phyloP scores from a whole-genome alignment of 2,113 vertebrate genomes.

The Meleagris gallopavo region DNA sequence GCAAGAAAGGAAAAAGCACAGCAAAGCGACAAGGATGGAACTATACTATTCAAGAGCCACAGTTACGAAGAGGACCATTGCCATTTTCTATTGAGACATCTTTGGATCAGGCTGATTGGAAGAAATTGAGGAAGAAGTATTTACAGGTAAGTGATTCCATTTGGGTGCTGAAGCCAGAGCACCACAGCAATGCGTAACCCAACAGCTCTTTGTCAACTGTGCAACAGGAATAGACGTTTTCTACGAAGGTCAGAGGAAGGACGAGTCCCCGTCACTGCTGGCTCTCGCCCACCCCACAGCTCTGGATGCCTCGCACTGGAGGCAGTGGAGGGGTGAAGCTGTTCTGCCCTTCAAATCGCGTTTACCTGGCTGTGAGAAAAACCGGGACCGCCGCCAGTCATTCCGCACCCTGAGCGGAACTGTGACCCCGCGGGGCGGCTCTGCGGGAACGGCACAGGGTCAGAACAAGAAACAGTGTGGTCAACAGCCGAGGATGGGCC shows the following conservation, averaged over 20 bases:
- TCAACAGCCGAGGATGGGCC: not conserved
- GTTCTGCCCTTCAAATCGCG: not conserved
- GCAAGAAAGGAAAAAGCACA: slow-evolving; percentile 51
- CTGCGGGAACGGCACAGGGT: slow-evolving; percentile 72
- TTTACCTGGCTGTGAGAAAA: slow-evolving; percentile 95
- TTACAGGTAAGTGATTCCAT: slow-evolving; percentile 1
- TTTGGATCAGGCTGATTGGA: not conserved
- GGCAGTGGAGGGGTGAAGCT: slow-evolving; percentile 42
- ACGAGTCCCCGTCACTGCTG: slow-evolving; percentile 9
- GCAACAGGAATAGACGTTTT: slow-evolving; percentile 62
- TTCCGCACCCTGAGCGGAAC: slow-evolving; percentile 86
- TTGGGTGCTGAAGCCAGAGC: slow-evolving; percentile 41
- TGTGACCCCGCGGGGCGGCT: slow-evolving; percentile 74
- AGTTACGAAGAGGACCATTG: slow-evolving; percentile 75
- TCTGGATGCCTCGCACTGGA: not conserved
- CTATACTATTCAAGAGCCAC: slow-evolving; percentile 66
- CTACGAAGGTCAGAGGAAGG: slow-evolving; percentile 56
- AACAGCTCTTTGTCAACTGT: slow-evolving; percentile 77
- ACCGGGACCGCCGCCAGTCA: slow-evolving; percentile 89
- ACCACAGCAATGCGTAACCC: not conserved
- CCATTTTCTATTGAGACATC: slow-evolving; percentile 2
- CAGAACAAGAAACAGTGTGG: slow-evolving; percentile 71
- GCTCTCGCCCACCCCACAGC: slow-evolving; percentile 27
- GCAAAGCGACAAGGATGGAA: slow-evolving; percentile 26
- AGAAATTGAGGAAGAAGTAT: not conserved